Evolutionary conservation across 2,113 vertebrate species (phyloP).

Genomic region (Pelodiscus sinensis): DNA sequence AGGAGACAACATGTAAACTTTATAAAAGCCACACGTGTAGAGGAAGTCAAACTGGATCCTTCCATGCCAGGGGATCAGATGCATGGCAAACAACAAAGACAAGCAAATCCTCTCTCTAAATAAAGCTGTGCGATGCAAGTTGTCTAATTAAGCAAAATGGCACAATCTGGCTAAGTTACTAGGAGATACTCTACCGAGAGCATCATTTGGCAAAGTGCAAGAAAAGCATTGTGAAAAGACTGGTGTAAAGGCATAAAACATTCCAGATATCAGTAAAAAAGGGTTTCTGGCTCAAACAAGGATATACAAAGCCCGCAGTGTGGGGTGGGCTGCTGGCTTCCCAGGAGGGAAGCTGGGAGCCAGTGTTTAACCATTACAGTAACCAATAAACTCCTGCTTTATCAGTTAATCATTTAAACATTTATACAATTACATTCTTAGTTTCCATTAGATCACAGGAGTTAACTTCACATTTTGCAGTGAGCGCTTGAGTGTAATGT

Average conservation of each 20-base stretch:
- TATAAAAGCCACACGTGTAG: background rate
- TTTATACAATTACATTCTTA: background rate
- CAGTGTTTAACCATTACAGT: too few species aligned
- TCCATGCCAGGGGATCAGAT: background rate
- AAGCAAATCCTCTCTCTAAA: background rate
- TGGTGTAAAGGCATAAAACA: background rate
- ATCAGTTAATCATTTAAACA: too few species aligned
- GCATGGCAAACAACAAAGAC: background rate
- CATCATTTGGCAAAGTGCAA: background rate
- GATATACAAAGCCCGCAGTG: background rate
- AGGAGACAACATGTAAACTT: background rate
- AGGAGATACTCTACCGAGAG: background rate
- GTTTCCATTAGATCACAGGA: background rate
- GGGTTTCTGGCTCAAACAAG: background rate
- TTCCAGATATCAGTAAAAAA: background rate
- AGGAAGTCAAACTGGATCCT: background rate
- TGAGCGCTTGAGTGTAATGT: background rate
- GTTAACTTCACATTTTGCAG: background rate
- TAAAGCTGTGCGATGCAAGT: accelerated
- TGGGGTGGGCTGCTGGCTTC: too few species aligned
- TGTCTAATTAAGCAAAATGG: background rate
- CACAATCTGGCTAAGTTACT: background rate
- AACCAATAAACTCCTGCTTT: too few species aligned
- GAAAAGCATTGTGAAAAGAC: background rate
- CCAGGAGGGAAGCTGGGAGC: too few species aligned